These are phyloP conservation scores for Sphaerodactylus townsendi DNA, from an alignment of 2,113 vertebrate species.

Conservation along the genomic window DNA sequence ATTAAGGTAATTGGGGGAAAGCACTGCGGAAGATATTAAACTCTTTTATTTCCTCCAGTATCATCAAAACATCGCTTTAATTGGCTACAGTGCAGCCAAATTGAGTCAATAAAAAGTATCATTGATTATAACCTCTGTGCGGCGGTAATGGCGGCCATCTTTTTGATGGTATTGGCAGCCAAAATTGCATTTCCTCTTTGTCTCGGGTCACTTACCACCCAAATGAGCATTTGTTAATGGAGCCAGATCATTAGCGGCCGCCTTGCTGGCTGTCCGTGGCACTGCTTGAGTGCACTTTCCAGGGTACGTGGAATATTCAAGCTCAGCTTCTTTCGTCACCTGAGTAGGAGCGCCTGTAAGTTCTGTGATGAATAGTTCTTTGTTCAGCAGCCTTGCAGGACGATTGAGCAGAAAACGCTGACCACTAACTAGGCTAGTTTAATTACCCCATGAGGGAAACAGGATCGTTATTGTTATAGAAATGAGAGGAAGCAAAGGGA, in stretches of 20 bases:
- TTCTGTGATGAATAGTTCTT: conserved; percentile 59
- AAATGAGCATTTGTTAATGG: conserved; percentile 75
- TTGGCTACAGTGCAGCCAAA: conserved; percentile 58
- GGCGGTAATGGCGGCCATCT: conserved; percentile 60
- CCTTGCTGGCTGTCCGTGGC: conserved; percentile 60
- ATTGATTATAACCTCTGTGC: conserved; percentile 68
- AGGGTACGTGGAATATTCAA: conserved; percentile 33
- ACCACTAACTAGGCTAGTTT: conserved; percentile 37
- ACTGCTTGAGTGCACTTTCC: conserved; percentile 59
- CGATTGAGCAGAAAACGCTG: conserved; percentile 48
- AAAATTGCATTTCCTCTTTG: conserved; percentile 70
- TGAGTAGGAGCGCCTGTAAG: conserved; percentile 41
- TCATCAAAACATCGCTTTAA: conserved; percentile 67
- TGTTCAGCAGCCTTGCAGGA: conserved; percentile 46
- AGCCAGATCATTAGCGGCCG: conserved; percentile 70
- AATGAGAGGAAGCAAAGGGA: conserved; percentile 38
- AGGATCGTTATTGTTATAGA: conserved; percentile 18
- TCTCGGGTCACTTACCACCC: conserved; percentile 70
- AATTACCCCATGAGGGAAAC: conserved; percentile 37
- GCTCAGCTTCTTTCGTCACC: conserved; percentile 34
- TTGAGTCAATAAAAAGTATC: conserved; percentile 73
- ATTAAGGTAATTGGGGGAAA: conserved; percentile 55
- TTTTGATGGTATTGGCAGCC: conserved; percentile 72
- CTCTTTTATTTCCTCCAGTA: conserved; percentile 56
- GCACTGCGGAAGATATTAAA: conserved; percentile 18